A percentile compares a stretch with the other conserved stretches of the same genome.
Evolutionary conservation across 2,797 vertebrate species (phyloP).

Genomic region (Huso huso): DNA sequence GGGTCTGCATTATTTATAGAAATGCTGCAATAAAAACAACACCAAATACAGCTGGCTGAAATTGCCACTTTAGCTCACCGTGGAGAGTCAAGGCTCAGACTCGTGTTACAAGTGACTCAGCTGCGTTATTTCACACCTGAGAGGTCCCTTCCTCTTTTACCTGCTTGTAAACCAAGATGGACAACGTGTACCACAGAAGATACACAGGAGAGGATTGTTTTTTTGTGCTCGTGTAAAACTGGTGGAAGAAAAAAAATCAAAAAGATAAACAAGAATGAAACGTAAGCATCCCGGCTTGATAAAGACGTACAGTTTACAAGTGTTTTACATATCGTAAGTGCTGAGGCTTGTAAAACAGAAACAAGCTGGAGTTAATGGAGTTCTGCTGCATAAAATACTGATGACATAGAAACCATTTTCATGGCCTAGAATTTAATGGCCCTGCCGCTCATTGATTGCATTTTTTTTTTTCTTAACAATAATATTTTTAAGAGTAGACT

Average conservation of each 20-base stretch:
- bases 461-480: too few relatives aligned
- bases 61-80: too few relatives aligned
- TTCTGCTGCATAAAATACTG: too few relatives aligned
- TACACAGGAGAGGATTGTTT: background rate
- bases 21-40: too few relatives aligned
- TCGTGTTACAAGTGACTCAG: too few relatives aligned
- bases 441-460: too few relatives aligned
- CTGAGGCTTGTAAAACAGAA: constrained; percentile 5
- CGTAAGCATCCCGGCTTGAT: constrained; percentile 17
- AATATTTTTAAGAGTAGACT: too few relatives aligned
- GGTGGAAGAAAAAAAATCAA: constrained; percentile 11
- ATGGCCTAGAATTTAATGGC: too few relatives aligned
- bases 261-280: constrained; percentile 13
- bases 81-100: too few relatives aligned
- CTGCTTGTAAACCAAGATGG: background rate
- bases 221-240: constrained; percentile 3
- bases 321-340: background rate
- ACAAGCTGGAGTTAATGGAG: background rate
- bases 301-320: constrained; percentile 3
- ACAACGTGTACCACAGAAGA: background rate
- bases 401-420: too few relatives aligned
- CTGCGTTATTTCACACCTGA: background rate
- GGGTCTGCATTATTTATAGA: too few relatives aligned
- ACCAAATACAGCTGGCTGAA: too few relatives aligned
- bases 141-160: background rate